Conservation (phyloP, 1,140 invertebrate genomes). For the Daktulosphaira vitifoliae region DNA sequence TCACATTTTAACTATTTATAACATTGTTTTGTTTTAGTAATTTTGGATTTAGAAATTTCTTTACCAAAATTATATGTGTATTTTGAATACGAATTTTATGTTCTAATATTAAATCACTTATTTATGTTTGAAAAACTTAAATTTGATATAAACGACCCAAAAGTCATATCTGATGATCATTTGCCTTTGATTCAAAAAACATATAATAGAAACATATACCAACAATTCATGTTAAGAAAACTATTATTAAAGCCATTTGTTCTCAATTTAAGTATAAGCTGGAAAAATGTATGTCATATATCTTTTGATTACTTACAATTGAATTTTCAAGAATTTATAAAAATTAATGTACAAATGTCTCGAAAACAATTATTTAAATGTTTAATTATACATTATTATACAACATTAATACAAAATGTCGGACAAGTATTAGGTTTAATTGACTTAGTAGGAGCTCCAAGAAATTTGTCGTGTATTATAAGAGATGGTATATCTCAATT, state of each 20-base stretch:
- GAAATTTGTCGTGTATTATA: constrained; percentile 75
- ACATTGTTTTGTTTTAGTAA: constrained; percentile 41
- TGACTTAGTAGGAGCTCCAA: constrained; percentile 78
- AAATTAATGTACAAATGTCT: constrained; percentile 64
- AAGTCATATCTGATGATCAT: background rate
- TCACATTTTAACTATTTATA: too few relatives aligned
- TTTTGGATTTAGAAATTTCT: constrained; percentile 48
- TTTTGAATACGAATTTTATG: constrained; percentile 57
- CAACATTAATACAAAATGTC: constrained; percentile 77
- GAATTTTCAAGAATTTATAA: constrained; percentile 68
- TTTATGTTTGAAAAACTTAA: too few relatives aligned
- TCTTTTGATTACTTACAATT: constrained; percentile 84
- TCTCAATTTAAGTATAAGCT: constrained; percentile 60
- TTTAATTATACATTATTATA: constrained; percentile 79
- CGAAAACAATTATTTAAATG: constrained; percentile 67
- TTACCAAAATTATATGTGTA: constrained; percentile 54
- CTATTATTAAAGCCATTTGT: constrained; percentile 60
- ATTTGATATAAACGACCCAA: too few relatives aligned
- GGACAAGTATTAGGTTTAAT: constrained; percentile 88
- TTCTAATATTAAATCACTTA: too few relatives aligned
- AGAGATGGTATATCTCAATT: constrained; percentile 77
- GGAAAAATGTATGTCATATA: constrained; percentile 70
- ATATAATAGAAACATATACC: constrained; percentile 46
- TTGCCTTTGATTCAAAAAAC: constrained; percentile 49
- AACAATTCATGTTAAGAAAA: constrained; percentile 53